Evolutionary conservation across 2,888 invertebrate genomes (phyloP).

Genomic region (Cepaea hortensis): DNA sequence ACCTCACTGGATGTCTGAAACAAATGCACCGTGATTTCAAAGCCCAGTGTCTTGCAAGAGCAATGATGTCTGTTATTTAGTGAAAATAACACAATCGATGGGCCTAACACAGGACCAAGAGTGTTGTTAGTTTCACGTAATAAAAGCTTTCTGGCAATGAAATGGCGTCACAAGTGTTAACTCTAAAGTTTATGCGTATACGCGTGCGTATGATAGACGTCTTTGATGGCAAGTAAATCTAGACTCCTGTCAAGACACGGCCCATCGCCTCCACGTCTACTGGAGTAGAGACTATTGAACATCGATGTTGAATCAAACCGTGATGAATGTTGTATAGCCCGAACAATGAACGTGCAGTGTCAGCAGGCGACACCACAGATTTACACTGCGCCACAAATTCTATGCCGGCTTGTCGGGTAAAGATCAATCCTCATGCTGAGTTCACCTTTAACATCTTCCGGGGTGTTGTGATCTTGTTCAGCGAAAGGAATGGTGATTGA

Average conservation of each 20-base stretch:
- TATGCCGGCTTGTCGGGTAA: background rate
- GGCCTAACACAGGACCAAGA: background rate
- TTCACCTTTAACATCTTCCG: background rate
- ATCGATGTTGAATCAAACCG: background rate
- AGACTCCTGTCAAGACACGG: background rate
- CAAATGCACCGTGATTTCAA: background rate
- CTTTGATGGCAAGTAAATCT: background rate
- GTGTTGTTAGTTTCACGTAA: background rate
- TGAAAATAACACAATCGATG: conserved; percentile 1
- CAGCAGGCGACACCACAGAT: no score
- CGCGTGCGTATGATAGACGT: background rate
- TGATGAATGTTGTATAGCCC: background rate
- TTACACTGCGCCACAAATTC: background rate
- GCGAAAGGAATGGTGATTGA: background rate
- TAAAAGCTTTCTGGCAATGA: background rate
- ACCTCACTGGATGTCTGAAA: background rate
- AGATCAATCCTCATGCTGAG: conserved; percentile 4
- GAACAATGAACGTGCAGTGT: background rate
- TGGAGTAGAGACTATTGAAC: background rate
- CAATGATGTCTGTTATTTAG: background rate
- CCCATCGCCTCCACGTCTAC: background rate
- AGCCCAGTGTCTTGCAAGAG: background rate
- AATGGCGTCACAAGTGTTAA: background rate
- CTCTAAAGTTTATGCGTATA: background rate
- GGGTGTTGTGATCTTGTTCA: background rate